Conservation (phyloP, 2,888 invertebrate species). For the Eulithis testata region DNA sequence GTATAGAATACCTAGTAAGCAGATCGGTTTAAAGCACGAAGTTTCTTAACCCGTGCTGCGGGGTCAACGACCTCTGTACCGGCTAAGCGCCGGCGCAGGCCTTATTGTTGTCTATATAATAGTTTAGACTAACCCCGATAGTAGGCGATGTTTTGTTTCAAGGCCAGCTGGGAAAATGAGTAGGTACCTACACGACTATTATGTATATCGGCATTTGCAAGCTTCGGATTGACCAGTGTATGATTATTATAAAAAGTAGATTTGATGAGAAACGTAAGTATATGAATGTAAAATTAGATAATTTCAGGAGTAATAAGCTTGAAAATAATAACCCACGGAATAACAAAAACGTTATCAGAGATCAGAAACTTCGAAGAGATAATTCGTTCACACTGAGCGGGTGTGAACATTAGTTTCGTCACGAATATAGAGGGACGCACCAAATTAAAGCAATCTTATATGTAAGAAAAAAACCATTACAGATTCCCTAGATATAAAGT, state of each 20-base stretch:
- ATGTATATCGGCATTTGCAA: constrained; percentile 18
- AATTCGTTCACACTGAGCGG: constrained; percentile 29
- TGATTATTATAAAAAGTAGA: not conserved
- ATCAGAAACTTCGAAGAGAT: constrained; percentile 14
- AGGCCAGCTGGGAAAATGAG: constrained; percentile 55
- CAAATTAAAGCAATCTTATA: constrained; percentile 19
- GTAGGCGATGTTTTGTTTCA: constrained; percentile 57
- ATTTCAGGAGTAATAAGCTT: not conserved
- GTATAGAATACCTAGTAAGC: constrained; percentile 75
- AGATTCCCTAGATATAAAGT: too few relatives aligned
- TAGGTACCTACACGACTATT: constrained; percentile 30
- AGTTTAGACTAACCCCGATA: constrained; percentile 55
- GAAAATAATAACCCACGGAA: not conserved
- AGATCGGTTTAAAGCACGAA: constrained; percentile 80
- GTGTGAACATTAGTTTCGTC: constrained; percentile 37
- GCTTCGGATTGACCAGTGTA: not conserved
- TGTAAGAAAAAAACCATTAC: constrained; percentile 11
- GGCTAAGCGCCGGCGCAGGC: constrained; percentile 75
- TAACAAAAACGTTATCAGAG: constrained; percentile 10
- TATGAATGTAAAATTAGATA: not conserved
- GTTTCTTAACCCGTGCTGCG: constrained; percentile 70
- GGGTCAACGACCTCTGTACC: constrained; percentile 67
- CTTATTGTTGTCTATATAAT: constrained; percentile 74
- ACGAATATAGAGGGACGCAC: constrained; percentile 19
- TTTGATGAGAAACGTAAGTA: not conserved